These are phyloP conservation scores for Sebastes dallii DNA, from an alignment of 2,797 vertebrate genomes.

Conservation along the genomic window DNA sequence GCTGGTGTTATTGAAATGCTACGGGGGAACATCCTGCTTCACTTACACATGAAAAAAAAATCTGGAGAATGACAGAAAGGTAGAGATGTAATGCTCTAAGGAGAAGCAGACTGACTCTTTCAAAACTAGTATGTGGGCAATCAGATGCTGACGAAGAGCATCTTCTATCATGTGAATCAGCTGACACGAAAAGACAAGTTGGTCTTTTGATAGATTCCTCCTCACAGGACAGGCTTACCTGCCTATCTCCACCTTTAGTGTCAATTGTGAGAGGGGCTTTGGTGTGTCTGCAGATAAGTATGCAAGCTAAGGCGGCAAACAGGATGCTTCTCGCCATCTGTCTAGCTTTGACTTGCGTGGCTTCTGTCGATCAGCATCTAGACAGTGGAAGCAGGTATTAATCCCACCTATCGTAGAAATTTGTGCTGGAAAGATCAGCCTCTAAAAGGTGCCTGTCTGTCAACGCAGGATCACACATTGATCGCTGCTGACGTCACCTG, in stretches of 20 bases:
- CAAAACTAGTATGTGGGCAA: neutral
- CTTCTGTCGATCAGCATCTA: slow-evolving; percentile 39
- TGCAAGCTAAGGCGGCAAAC: slow-evolving; percentile 32
- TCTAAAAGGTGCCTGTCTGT: slow-evolving; percentile 25
- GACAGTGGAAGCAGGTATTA: slow-evolving; percentile 20
- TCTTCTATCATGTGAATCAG: slow-evolving; percentile 4
- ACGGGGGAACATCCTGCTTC: slow-evolving; percentile 41
- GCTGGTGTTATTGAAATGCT: slow-evolving; percentile 66
- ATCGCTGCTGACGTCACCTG: slow-evolving; percentile 46
- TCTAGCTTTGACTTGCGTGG: slow-evolving; percentile 32
- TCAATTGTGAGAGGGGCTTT: slow-evolving; percentile 42
- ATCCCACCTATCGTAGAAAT: slow-evolving; percentile 2
- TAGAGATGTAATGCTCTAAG: slow-evolving; percentile 6
- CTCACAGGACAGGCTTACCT: slow-evolving; percentile 36
- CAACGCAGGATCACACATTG: slow-evolving; percentile 14
- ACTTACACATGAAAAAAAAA: slow-evolving; percentile 22
- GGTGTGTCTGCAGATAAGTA: slow-evolving; percentile 41
- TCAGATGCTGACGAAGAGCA: neutral
- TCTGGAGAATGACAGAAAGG: slow-evolving; percentile 31
- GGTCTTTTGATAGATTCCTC: slow-evolving; percentile 21
- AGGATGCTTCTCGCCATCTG: slow-evolving; percentile 36
- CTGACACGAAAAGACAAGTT: slow-evolving; percentile 5
- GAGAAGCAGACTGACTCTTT: slow-evolving; percentile 8
- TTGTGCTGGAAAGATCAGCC: slow-evolving; percentile 4
- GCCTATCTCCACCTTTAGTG: slow-evolving; percentile 16